These are phyloP conservation scores for Dolichotis patagonum DNA, from an alignment of 2,113 vertebrate genomes.

Conservation along the genomic window DNA sequence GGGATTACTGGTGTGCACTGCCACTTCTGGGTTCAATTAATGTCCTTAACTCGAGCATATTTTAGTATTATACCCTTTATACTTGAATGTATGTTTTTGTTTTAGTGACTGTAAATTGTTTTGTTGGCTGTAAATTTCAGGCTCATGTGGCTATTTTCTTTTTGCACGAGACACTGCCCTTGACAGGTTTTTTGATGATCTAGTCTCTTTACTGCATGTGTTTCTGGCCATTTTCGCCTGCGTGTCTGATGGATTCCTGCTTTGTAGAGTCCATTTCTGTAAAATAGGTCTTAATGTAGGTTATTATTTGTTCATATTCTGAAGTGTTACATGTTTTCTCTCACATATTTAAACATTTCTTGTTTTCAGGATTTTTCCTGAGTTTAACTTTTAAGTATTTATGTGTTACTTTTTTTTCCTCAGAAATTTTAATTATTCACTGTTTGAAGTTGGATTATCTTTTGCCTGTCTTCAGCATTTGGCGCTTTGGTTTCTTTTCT, in stretches of 20 bases:
- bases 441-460: background rate
- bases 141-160: too few species aligned
- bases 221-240: background rate
- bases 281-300: background rate
- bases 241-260: background rate
- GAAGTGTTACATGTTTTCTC: background rate
- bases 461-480: background rate
- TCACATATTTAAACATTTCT: background rate
- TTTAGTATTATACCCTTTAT: background rate
- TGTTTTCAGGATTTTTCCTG: background rate
- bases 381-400: background rate
- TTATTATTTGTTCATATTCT: background rate
- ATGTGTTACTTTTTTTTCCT: background rate
- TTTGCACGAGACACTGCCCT: background rate
- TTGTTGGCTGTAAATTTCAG: too few species aligned
- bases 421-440: background rate
- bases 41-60: background rate
- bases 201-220: background rate
- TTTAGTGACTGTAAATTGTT: too few species aligned
- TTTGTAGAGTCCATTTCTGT: background rate
- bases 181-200: background rate
- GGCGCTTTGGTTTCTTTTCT: background rate
- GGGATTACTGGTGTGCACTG: background rate
- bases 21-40: background rate
- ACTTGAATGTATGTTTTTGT: too few species aligned